Evolutionary conservation across 2,888 invertebrate species (phyloP).

Genomic region (Synergus itoensis): DNA sequence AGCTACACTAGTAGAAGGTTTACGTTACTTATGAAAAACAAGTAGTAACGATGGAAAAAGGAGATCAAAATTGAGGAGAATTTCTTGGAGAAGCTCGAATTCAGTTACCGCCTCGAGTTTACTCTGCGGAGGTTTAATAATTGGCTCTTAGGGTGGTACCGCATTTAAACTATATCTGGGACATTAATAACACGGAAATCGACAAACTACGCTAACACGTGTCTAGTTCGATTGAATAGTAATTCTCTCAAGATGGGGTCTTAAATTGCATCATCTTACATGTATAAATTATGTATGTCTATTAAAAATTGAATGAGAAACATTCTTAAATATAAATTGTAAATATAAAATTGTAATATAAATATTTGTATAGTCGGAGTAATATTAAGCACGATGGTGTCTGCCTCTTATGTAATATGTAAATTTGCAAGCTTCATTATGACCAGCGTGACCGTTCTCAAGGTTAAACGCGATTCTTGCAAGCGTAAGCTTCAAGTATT

Average conservation of each 20-base stretch:
- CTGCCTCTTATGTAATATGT: slow-evolving; percentile 22
- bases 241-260: not conserved
- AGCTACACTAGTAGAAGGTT: not conserved
- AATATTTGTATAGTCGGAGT: not conserved
- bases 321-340: no score
- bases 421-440: slow-evolving; percentile 31
- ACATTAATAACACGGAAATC: slow-evolving; percentile 39
- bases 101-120: slow-evolving; percentile 38
- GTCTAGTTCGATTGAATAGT: slow-evolving; percentile 8
- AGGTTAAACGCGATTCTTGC: slow-evolving; percentile 13
- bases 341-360: no score
- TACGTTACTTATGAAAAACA: slow-evolving; percentile 1
- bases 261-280: not conserved
- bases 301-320: no score
- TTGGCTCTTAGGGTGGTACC: slow-evolving; percentile 21
- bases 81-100: slow-evolving; percentile 27
- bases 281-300: no score
- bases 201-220: slow-evolving; percentile 25
- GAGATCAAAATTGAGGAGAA: slow-evolving; percentile 26
- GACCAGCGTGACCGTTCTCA: slow-evolving; percentile 20
- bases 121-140: slow-evolving; percentile 41
- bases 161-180: slow-evolving; percentile 33
- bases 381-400: not conserved
- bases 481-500: not conserved
- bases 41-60: slow-evolving; percentile 18